Base-by-base conservation (phyloP, 2,797 vertebrate species). In the Hyperoplus immaculatus region DNA sequence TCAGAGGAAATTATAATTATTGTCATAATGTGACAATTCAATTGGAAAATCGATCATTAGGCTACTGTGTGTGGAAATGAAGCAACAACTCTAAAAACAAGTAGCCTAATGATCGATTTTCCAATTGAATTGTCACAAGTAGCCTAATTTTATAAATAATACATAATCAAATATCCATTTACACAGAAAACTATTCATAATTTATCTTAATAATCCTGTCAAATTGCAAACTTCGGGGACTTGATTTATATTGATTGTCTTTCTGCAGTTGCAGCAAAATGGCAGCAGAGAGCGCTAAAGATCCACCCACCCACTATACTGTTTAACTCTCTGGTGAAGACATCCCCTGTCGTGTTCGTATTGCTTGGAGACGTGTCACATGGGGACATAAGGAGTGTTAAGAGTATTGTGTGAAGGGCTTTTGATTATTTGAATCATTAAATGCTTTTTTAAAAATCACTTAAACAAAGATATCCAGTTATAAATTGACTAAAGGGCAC, bases 251-350 rank as follows among this genome's bases (percentile, higher is more conserved):
- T 1, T 59, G 15, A 46, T 10, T 0, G 1, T 50, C 58, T 47
- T 38, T 47, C 50, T 71, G 67, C 58, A 81, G 29, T 79, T 39
- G 43, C 21, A 56, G 7, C 9, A 8, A 4, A 59, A 1, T 43
- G 60, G 51, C 89, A 74, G 69, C 73, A 89, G 87, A 54, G 84
- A 7, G 85, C 67, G 63, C 55, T 18, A 70, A 29, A 65, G 39
- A 41, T n/a, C 60, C 39, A 42, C 56, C 64, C 18, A 75, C 2
- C 1, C 9, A 6, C 41, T 36, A 7, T 45, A n/a, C 1, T n/a
- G 4, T n/a, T 68, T 49, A 15, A 72, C 60, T 53, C 41, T 72
- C 11, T 63, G n/a, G 13, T 64, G 36, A 63, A 38, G 2, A 21
- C 8, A 45, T 46, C 0, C 50, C 4, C 41, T 45, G 38, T 61